Conservation (phyloP, 2,797 vertebrate genomes). For the Dipus sagitta region DNA sequence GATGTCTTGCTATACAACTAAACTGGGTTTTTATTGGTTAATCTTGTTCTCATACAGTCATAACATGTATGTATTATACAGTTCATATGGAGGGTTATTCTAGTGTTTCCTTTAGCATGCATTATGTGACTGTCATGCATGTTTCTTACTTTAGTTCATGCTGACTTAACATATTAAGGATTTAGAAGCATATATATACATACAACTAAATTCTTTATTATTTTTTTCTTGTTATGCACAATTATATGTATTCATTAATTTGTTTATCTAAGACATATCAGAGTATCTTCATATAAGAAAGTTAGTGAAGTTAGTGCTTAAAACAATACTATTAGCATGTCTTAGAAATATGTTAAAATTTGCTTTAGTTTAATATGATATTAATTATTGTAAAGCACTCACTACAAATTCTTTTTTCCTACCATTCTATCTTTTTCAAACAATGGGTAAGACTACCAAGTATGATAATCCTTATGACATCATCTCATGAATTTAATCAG, state of each 20-base stretch:
- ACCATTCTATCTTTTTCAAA: neutral
- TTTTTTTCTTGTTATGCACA: neutral
- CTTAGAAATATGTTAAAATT: conserved; percentile 49
- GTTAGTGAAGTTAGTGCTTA: neutral
- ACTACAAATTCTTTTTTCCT: neutral
- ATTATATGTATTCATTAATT: conserved; percentile 6
- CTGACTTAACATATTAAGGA: conserved; percentile 32
- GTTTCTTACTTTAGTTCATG: neutral
- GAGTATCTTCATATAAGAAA: neutral
- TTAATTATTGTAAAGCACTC: neutral
- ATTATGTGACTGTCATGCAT: neutral
- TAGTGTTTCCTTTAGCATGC: neutral
- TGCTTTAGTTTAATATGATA: neutral
- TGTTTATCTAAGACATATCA: neutral
- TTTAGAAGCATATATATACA: neutral
- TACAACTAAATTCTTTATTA: conserved; percentile 30
- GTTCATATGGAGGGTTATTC: neutral
- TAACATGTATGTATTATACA: neutral
- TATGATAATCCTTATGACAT: neutral
- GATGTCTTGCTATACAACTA: neutral
- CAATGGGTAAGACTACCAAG: neutral
- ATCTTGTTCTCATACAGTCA: conserved; percentile 38
- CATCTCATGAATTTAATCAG: neutral
- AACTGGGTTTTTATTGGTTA: neutral
- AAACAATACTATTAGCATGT: neutral